Conservation (phyloP, 2,797 vertebrate genomes). For the Kryptopterus vitreolus region DNA sequence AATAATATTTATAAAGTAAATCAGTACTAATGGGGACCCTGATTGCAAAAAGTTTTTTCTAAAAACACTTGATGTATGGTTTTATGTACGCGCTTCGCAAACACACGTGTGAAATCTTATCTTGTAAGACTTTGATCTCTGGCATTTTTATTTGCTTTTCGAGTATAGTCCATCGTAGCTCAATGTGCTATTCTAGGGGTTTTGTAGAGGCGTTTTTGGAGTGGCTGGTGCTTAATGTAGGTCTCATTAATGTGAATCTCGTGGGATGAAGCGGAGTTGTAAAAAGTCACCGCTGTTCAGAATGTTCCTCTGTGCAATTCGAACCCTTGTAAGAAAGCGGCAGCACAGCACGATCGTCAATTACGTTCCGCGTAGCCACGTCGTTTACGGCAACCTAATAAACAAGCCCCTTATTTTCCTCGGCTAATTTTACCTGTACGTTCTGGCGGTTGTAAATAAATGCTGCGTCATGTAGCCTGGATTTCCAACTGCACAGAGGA, state of each 20-base stretch:
- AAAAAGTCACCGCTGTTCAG: conserved; percentile 34
- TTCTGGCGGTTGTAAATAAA: conserved; percentile 2
- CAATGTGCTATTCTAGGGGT: conserved; percentile 43
- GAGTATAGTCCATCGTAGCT: conserved; percentile 26
- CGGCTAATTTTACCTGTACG: conserved; percentile 37
- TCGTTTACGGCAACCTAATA: conserved; percentile 28
- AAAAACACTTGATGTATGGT: background rate
- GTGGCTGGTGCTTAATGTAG: conserved; percentile 30
- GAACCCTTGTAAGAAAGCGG: conserved; percentile 41
- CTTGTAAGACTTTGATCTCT: conserved; percentile 31
- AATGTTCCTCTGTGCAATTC: conserved; percentile 35
- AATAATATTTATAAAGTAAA: too few species aligned
- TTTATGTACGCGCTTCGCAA: too few species aligned
- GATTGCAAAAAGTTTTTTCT: background rate
- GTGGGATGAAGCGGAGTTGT: conserved; percentile 23
- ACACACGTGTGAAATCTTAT: background rate
- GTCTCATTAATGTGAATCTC: conserved; percentile 39
- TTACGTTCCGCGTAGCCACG: conserved; percentile 35
- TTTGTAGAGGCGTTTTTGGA: conserved; percentile 26
- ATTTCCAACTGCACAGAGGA: conserved; percentile 8
- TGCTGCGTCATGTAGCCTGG: conserved; percentile 21
- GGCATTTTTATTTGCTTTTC: conserved; percentile 3
- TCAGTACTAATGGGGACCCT: background rate
- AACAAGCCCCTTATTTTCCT: conserved; percentile 36
- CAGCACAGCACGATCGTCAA: conserved; percentile 38